Evolutionary conservation across 2,797 vertebrate genomes (phyloP), one percentile per base, ranked within the genome.

Genomic region (Geotrypetes seraphini): DNA sequence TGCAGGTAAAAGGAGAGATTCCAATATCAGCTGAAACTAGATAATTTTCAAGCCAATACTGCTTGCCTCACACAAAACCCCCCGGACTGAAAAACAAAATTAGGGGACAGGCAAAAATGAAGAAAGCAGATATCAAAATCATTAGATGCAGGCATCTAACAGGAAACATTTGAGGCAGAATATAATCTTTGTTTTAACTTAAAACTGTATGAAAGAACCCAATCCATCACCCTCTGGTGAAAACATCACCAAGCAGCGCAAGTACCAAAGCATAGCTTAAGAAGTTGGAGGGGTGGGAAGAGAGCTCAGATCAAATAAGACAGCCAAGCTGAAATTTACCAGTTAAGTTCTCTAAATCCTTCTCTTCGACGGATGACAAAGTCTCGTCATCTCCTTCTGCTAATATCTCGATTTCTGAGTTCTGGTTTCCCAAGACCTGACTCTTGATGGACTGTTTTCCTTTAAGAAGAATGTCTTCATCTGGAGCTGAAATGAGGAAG

Each of bases 331-430:
- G 54, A 45, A 55, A 30, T 76, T 60, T 90, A 98, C 95, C 95
- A 26, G 92, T 78, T 59, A 91, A 45, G 63, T 89, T 97, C 62
- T 99, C 96, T 69, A 92, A 69, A 60, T 99, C 96, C 70, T 96
- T 99, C 44, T 99, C 96, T 36, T 99, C 96, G 44, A 94, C 69
- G 43, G 87, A 92, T 36, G 92, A 96, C 62, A 96, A 72, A 22
- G 87, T 88, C 74, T 99, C 96, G 7, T 97, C 94, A 17, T 98
- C 94, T 4, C 81, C 89, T 53, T 98, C 91, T 40, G 91, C 62
- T 31, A 81, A 69, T 13, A 75, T 57, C 64, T 97, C 93, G 22
- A 85, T 92, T 58, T 99, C 94, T 0, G 85, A 86, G 74, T 86
- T 93, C 53, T 91, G 93, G 69, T 89, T 91, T 75, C 88, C 90